These are phyloP conservation scores for Molossus molossus DNA, from an alignment of 2,797 vertebrate species.

Conservation along the genomic window DNA sequence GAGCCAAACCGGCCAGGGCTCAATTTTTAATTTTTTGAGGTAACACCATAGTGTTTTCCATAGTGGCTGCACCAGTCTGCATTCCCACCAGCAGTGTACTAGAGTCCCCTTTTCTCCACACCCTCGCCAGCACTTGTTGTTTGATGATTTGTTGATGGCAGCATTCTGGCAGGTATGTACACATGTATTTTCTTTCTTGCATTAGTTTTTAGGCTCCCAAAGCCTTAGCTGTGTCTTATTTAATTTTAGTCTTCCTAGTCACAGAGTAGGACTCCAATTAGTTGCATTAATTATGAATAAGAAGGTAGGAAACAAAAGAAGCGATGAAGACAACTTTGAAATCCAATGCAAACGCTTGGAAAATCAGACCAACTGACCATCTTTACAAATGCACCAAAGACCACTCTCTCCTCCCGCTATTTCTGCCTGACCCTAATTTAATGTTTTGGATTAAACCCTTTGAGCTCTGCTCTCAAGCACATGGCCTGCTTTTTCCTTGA, in stretches of 20 bases:
- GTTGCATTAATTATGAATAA: conserved; percentile 54
- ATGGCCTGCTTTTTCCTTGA: neutral
- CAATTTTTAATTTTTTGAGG: too few species aligned
- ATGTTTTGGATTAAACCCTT: neutral
- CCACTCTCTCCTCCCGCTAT: neutral
- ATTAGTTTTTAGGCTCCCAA: neutral
- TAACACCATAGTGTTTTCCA: too few species aligned
- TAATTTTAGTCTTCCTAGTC: conserved; percentile 53
- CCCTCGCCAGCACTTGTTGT: too few species aligned
- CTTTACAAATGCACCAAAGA: neutral
- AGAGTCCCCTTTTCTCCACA: too few species aligned
- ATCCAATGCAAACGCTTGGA: neutral
- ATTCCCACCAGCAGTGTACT: too few species aligned
- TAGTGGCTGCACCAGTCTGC: too few species aligned
- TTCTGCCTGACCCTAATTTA: neutral
- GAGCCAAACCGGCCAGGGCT: too few species aligned
- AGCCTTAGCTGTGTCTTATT: neutral
- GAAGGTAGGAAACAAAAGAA: neutral
- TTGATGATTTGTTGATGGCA: too few species aligned
- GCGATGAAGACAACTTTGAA: conserved; percentile 14
- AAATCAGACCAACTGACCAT: neutral
- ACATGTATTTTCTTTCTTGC: neutral
- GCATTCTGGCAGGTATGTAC: neutral
- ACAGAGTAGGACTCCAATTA: neutral
- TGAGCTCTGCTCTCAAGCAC: neutral